phyloP scores from a whole-genome alignment of 2,797 vertebrate genomes.

The Orestias chungarensis region DNA sequence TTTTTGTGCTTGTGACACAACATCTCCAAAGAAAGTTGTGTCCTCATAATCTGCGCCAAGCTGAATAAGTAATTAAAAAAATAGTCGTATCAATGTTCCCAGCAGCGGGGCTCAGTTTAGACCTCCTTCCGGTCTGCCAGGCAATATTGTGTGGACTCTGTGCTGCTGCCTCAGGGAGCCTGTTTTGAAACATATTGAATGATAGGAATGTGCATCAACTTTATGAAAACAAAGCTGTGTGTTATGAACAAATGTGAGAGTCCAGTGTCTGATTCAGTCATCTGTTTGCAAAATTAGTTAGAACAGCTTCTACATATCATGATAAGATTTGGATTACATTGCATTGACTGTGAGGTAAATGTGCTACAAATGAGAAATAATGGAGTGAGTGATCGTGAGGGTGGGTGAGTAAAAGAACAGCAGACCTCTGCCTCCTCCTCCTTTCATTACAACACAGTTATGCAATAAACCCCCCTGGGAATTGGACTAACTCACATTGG shows the following conservation, averaged over 20 bases:
- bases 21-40: neutral
- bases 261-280: slow-evolving; percentile 55
- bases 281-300: slow-evolving; percentile 37
- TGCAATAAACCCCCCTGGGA: slow-evolving; percentile 62
- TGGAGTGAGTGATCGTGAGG: slow-evolving; percentile 20
- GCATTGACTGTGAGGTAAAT: slow-evolving; percentile 4
- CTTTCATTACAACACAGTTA: slow-evolving; percentile 66
- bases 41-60: slow-evolving; percentile 9
- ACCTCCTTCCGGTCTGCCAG: slow-evolving; percentile 60
- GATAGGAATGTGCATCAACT: slow-evolving; percentile 64
- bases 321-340: neutral
- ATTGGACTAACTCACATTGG: slow-evolving; percentile 46
- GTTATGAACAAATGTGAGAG: slow-evolving; percentile 71
- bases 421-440: slow-evolving; percentile 41
- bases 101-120: slow-evolving; percentile 48
- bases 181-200: slow-evolving; percentile 76
- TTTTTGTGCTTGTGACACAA: neutral
- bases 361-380: slow-evolving; percentile 34
- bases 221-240: slow-evolving; percentile 68
- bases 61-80: slow-evolving; percentile 2
- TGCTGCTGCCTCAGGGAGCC: slow-evolving; percentile 57
- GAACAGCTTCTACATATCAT: slow-evolving; percentile 26
- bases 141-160: slow-evolving; percentile 61
- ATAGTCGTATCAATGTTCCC: slow-evolving; percentile 42
- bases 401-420: slow-evolving; percentile 45